phyloP scores from a whole-genome alignment of 1,140 invertebrate species.

The Rhyacophila brunnea region DNA sequence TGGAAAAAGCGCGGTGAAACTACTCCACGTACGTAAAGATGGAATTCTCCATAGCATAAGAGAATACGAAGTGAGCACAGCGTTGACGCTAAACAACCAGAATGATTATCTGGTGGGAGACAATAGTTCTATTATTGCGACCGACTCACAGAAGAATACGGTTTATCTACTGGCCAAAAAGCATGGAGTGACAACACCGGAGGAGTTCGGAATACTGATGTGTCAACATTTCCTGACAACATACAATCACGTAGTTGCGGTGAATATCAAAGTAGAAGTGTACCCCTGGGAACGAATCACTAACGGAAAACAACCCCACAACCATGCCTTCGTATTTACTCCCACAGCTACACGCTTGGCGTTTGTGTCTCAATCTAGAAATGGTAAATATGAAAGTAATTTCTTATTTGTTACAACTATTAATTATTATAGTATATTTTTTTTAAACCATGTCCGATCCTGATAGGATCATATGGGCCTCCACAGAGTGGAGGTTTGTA shows the following conservation, averaged over 20 bases:
- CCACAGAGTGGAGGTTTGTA: too few species aligned
- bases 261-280: slow-evolving; percentile 65
- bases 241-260: slow-evolving; percentile 69
- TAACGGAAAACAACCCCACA: slow-evolving; percentile 59
- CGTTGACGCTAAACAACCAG: slow-evolving; percentile 65
- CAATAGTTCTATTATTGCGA: slow-evolving; percentile 73
- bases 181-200: slow-evolving; percentile 69
- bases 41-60: slow-evolving; percentile 64
- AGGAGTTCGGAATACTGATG: slow-evolving; percentile 69
- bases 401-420: not conserved
- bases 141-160: slow-evolving; percentile 80
- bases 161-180: slow-evolving; percentile 78
- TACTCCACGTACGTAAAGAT: slow-evolving; percentile 66
- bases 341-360: slow-evolving; percentile 63
- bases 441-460: too few species aligned
- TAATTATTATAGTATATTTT: not conserved
- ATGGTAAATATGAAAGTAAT: slow-evolving; percentile 53
- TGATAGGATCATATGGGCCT: too few species aligned
- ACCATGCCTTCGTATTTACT: slow-evolving; percentile 71
- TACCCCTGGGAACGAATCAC: slow-evolving; percentile 72
- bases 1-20: slow-evolving; percentile 72
- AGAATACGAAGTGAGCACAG: slow-evolving; percentile 72
- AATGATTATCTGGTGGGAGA: slow-evolving; percentile 60
- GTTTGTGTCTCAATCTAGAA: slow-evolving; percentile 61
- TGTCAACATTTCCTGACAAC: slow-evolving; percentile 70